Evolutionary conservation across 2,797 vertebrate genomes (phyloP), one percentile per base, ranked within the genome.

Genomic region (Coreius guichenoti): DNA sequence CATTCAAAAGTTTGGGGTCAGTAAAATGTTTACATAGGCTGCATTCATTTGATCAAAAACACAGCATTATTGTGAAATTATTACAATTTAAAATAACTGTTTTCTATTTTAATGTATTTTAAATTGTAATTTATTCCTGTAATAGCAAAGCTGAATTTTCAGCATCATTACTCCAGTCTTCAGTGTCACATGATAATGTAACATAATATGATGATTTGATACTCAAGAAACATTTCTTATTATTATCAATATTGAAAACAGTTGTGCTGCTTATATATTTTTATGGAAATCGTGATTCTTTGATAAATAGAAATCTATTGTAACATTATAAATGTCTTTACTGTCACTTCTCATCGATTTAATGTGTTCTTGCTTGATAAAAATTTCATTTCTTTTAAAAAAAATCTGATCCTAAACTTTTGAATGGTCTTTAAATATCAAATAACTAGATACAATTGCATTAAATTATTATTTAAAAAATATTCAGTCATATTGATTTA

Each of bases 401-500:
- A 76, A 36, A 58, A 65, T 8, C 61, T 31, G 29, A 29, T 65
- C 61, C 61, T 13, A 63, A 21, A 39, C 51, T 11, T 77, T n/a
- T 58, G 13, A 77, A 43, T 58, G 54, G 1, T 58, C 7, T 58
- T 43, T 2, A 5, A 58, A 58, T 7, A n/a, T 12, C 16, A 31
- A 74, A 75, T 3, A 75, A 54, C 14, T 43, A 45, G 8, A 58
- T 39, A n/a, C 8, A 43, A 61, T 61, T 61, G 5, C 5, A 58
- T 16, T 17, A 0, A 17, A 61, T 61, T 29, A 16, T 77, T 29
- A 21, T 74, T 75, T 67, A 13, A 12, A 77, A 67, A 11, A 49
- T 21, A 36, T 73, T 63, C 14, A 75, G 31, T 51, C 81, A n/a
- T 45, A 78, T 19, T 81, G 36, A 86, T 65, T 31, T 86, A 16